Conservation (phyloP, 2,888 invertebrate genomes). For the Epinotia bilunana region DNA sequence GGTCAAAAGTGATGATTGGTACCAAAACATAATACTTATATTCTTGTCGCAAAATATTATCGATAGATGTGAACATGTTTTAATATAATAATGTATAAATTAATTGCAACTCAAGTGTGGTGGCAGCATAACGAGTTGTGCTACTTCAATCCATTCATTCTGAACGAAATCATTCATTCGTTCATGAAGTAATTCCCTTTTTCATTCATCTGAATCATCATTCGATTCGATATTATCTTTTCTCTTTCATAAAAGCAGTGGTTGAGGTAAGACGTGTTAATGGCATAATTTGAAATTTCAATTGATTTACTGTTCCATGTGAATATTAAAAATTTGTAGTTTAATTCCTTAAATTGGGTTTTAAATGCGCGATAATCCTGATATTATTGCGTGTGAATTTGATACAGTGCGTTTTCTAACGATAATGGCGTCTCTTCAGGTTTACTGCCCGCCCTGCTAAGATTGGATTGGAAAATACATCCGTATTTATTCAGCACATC, state of each 20-base stretch:
- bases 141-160: background rate
- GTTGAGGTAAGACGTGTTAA: slow-evolving; percentile 75
- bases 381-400: background rate
- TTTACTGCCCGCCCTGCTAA: slow-evolving; percentile 76
- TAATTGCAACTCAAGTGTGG: background rate
- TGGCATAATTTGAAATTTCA: background rate
- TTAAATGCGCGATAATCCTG: slow-evolving; percentile 33
- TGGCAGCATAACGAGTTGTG: background rate
- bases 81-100: too few relatives aligned
- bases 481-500: slow-evolving; percentile 64
- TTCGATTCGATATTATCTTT: slow-evolving; percentile 48
- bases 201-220: slow-evolving; percentile 14
- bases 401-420: background rate
- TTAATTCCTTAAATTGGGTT: slow-evolving; percentile 10
- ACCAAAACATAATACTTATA: too few relatives aligned
- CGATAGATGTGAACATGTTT: too few relatives aligned
- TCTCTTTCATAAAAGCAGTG: slow-evolving; percentile 70
- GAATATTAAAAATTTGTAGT: background rate
- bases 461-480: slow-evolving; percentile 54
- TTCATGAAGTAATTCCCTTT: background rate
- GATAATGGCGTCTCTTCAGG: slow-evolving; percentile 56
- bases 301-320: slow-evolving; percentile 14
- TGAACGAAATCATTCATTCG: background rate
- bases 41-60: too few relatives aligned
- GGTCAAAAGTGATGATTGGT: too few relatives aligned